phyloP scores from a whole-genome alignment of 2,113 vertebrate genomes.

The Microcebus tavaratra region DNA sequence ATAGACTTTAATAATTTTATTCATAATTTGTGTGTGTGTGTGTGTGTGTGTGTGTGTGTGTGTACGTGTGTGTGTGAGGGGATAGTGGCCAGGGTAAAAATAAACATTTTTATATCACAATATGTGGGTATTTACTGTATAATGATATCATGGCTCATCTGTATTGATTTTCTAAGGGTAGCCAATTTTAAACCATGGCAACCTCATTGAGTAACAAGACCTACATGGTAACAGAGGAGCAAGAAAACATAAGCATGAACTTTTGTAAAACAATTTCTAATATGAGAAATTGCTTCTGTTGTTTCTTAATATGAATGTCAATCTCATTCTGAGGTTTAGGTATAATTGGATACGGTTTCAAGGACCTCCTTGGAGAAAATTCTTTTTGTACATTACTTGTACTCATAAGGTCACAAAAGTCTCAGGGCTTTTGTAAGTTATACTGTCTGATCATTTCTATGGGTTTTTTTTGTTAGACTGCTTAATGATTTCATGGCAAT shows the following conservation, averaged over 20 bases:
- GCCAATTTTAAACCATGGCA: slow-evolving; percentile 33
- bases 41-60: not conserved
- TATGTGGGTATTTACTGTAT: slow-evolving; percentile 25
- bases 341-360: slow-evolving; percentile 36
- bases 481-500: slow-evolving; percentile 49
- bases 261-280: slow-evolving; percentile 13
- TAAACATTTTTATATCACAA: not conserved
- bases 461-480: not conserved
- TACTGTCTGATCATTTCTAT: not conserved
- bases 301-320: not conserved
- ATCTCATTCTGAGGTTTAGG: not conserved
- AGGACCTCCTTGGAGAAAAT: not conserved
- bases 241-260: slow-evolving; percentile 19
- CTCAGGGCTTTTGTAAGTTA: not conserved
- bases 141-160: slow-evolving; percentile 64
- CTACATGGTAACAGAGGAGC: not conserved
- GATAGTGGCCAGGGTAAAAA: not conserved
- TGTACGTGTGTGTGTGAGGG: not conserved
- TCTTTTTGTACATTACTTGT: not conserved
- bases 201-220: not conserved
- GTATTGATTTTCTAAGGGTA: slow-evolving; percentile 47
- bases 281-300: slow-evolving; percentile 29
- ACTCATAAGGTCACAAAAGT: slow-evolving; percentile 54
- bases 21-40: not conserved
- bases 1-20: slow-evolving; percentile 58